Evolutionary conservation across 2,113 vertebrate genomes (phyloP).

Genomic region (Forbesichthys papilliferus): DNA sequence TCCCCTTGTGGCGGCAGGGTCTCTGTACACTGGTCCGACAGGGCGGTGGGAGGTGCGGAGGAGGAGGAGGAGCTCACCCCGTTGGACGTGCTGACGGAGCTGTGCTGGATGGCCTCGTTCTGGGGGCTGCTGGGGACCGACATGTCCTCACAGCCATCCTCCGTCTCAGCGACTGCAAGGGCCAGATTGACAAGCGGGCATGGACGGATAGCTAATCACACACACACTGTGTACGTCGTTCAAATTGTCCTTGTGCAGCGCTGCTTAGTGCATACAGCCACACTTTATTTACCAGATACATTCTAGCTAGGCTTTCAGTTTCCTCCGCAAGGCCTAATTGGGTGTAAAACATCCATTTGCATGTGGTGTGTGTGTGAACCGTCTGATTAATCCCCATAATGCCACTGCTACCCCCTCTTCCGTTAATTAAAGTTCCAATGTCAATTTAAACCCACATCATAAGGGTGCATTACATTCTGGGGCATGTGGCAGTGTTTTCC

Average conservation of each 20-base stretch:
- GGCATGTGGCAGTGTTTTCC: slow-evolving; percentile 73
- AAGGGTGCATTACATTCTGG: slow-evolving; percentile 74
- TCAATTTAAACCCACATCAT: slow-evolving; percentile 83
- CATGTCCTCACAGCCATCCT: slow-evolving; percentile 94
- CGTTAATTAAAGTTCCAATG: slow-evolving; percentile 81
- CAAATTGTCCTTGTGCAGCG: no score
- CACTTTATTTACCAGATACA: slow-evolving; percentile 10
- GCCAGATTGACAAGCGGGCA: slow-evolving; percentile 12
- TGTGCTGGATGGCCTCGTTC: slow-evolving; percentile 94
- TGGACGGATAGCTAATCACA: background rate
- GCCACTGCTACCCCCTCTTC: slow-evolving; percentile 55
- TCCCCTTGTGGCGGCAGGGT: slow-evolving; percentile 79
- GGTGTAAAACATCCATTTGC: slow-evolving; percentile 56
- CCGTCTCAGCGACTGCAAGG: slow-evolving; percentile 86
- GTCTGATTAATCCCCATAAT: slow-evolving; percentile 75
- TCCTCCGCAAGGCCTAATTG: slow-evolving; percentile 33
- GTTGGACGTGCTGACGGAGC: slow-evolving; percentile 97
- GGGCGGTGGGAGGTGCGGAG: slow-evolving; percentile 80
- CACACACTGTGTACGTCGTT: background rate
- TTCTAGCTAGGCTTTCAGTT: background rate
- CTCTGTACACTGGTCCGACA: slow-evolving; percentile 90
- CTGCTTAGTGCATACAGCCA: background rate
- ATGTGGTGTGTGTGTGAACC: slow-evolving; percentile 42
- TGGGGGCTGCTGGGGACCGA: slow-evolving; percentile 93
- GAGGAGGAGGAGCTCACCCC: slow-evolving; percentile 88